phyloP scores from a whole-genome alignment of 92 coral and sea anemone genomes.

The Pocillopora grandis region DNA sequence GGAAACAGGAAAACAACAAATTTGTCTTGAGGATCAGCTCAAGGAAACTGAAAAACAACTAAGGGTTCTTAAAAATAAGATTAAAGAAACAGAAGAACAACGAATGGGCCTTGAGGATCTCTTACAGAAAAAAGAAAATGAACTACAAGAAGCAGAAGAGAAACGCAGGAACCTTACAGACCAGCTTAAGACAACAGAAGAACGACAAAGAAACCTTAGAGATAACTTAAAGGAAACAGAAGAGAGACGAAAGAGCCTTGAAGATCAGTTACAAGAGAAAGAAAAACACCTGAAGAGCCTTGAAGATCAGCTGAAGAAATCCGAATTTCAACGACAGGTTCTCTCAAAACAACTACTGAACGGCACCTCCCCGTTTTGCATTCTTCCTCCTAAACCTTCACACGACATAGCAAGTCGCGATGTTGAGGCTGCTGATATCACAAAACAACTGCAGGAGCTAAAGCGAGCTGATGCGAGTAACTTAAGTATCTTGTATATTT shows the following conservation, averaged over 20 bases:
- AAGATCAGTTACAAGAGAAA: neutral
- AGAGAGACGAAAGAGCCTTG: neutral
- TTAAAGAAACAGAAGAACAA: neutral
- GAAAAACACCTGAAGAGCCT: neutral
- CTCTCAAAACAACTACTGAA: constrained; percentile 12
- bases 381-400: constrained; percentile 14
- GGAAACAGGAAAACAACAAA: neutral
- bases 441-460: neutral
- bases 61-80: neutral
- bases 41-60: neutral
- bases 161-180: neutral
- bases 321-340: neutral
- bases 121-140: neutral
- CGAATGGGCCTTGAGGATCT: neutral
- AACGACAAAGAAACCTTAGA: neutral
- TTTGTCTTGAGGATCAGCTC: neutral
- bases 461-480: neutral
- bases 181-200: neutral
- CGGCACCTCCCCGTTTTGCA: neutral
- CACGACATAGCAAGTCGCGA: neutral
- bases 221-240: neutral
- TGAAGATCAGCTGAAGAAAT: neutral
- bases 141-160: neutral
- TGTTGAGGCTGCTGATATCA: neutral
- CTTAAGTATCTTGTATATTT: too few species aligned